phyloP scores from a whole-genome alignment of 2,113 vertebrate genomes.

The Daubentonia madagascariensis region DNA sequence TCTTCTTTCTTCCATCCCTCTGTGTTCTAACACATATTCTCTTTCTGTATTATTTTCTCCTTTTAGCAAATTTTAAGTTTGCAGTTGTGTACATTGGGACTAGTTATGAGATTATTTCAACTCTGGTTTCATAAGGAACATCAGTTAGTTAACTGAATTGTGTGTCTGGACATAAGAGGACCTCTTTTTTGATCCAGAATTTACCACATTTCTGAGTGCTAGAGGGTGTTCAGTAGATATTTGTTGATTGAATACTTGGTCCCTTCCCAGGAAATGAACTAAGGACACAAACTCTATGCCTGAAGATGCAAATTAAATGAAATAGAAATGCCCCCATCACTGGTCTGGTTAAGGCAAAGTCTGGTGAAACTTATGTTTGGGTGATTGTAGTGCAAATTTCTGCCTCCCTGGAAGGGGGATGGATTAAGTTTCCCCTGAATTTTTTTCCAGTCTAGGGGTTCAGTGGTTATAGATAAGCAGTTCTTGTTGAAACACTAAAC shows the following conservation, averaged over 20 bases:
- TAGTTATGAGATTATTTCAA: not conserved
- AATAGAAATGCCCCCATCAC: constrained; percentile 56
- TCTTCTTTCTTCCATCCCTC: not conserved
- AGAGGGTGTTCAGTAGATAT: not conserved
- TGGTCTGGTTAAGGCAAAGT: no score
- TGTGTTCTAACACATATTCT: not conserved
- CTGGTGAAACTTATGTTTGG: no score
- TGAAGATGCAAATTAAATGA: not conserved
- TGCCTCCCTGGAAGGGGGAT: not conserved
- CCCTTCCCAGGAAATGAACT: not conserved
- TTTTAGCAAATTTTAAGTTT: not conserved
- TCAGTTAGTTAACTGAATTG: not conserved
- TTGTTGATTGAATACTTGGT: not conserved
- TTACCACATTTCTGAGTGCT: not conserved
- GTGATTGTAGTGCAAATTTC: no score
- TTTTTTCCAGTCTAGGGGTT: not conserved
- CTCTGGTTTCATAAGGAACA: not conserved
- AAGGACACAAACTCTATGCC: not conserved
- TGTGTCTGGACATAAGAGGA: not conserved
- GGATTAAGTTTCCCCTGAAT: not conserved
- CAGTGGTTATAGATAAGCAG: not conserved
- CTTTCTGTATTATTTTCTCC: not conserved
- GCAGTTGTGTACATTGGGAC: not conserved
- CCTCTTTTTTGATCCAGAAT: not conserved
- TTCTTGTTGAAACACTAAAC: not conserved